phyloP scores from a whole-genome alignment of 2,888 invertebrate genomes.

The Nebria brevicollis region DNA sequence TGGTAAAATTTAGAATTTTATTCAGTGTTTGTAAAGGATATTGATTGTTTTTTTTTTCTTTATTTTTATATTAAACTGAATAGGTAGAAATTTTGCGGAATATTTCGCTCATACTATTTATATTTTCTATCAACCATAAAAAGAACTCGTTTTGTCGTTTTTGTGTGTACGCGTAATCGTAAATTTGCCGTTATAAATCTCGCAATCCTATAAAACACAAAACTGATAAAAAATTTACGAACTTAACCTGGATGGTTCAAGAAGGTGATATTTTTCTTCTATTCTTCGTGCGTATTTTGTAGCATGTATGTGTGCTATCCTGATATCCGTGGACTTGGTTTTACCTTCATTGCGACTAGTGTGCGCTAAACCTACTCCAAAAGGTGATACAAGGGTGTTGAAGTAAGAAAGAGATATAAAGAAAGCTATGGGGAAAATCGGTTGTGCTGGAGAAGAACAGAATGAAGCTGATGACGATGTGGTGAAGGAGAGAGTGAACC shows the following conservation, averaged over 20 bases:
- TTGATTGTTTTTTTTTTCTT: too few species aligned
- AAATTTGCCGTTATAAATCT: too few species aligned
- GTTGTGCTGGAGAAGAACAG: slow-evolving; percentile 7
- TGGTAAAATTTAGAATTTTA: too few species aligned
- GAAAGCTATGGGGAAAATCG: background rate
- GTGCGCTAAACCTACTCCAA: background rate
- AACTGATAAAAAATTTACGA: slow-evolving; percentile 40
- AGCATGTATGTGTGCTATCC: background rate
- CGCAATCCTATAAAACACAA: background rate
- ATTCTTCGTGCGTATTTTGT: slow-evolving; percentile 29
- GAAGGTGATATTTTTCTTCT: slow-evolving; percentile 32
- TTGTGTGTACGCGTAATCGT: too few species aligned
- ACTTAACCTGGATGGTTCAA: slow-evolving; percentile 32
- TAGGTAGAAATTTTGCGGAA: too few species aligned
- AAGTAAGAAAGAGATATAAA: slow-evolving; percentile 10
- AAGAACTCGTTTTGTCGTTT: too few species aligned
- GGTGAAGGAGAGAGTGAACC: slow-evolving; percentile 42
- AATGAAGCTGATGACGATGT: slow-evolving; percentile 21
- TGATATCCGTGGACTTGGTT: slow-evolving; percentile 4
- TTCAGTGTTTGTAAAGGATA: too few species aligned
- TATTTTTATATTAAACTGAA: too few species aligned
- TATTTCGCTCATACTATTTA: too few species aligned
- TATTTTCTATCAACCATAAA: too few species aligned
- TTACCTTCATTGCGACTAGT: background rate
- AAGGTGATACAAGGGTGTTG: background rate